These are phyloP conservation scores for Macropodus opercularis DNA, from an alignment of 2,797 vertebrate genomes.

Conservation along the genomic window DNA sequence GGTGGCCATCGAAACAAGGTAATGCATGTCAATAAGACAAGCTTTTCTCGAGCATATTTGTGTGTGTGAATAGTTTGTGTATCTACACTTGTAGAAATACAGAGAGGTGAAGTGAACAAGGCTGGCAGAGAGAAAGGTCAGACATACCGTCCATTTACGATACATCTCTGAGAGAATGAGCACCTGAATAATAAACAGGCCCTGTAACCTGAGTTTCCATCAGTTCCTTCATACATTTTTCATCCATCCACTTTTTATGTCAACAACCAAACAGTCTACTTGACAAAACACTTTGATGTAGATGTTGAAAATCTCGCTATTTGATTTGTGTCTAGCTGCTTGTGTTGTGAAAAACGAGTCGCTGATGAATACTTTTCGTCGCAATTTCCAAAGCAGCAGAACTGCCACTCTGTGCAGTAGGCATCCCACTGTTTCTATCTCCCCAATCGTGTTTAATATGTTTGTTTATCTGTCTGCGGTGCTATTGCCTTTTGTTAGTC, in stretches of 20 bases:
- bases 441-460: slow-evolving; percentile 59
- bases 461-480: slow-evolving; percentile 65
- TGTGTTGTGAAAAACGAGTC: slow-evolving; percentile 38
- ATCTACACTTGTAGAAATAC: slow-evolving; percentile 1
- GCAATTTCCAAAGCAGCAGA: slow-evolving; percentile 56
- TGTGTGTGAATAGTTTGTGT: slow-evolving; percentile 17
- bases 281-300: slow-evolving; percentile 51
- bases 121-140: slow-evolving; percentile 29
- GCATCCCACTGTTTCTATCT: slow-evolving; percentile 56
- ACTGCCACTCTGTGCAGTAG: slow-evolving; percentile 40
- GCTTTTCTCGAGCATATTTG: slow-evolving; percentile 5
- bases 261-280: slow-evolving; percentile 51
- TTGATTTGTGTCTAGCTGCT: slow-evolving; percentile 45
- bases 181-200: slow-evolving; percentile 54
- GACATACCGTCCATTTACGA: slow-evolving; percentile 40
- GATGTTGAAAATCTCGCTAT: slow-evolving; percentile 33
- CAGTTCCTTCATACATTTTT: slow-evolving; percentile 47
- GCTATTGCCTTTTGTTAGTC: slow-evolving; percentile 64
- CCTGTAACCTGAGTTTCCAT: slow-evolving; percentile 31
- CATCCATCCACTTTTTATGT: slow-evolving; percentile 30
- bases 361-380: slow-evolving; percentile 52
- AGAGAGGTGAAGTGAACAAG: slow-evolving; percentile 10
- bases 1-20: slow-evolving; percentile 32
- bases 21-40: slow-evolving; percentile 28
- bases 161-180: slow-evolving; percentile 19